Base-by-base conservation (phyloP, 1,140 invertebrate species). In the Sitodiplosis mosellana region DNA sequence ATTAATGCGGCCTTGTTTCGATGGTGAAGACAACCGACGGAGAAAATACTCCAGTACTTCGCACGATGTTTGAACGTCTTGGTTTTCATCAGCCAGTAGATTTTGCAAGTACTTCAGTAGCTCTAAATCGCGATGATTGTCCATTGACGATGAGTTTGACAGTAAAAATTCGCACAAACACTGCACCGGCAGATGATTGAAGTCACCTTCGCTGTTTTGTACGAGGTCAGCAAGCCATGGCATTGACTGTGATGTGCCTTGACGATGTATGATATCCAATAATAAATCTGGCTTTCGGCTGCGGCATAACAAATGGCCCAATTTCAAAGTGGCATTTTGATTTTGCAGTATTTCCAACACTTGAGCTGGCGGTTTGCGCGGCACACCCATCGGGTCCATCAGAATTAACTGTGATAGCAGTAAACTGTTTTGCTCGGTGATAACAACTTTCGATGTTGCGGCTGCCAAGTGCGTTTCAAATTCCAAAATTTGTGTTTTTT, bases 161-260 rank as follows among this genome's bases (percentile, higher is more conserved):
- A 94, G 73, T 19, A 96, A 69, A 66, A 95, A 96, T 66, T 96
- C 92, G 69, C 92, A 96, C 6, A 97, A 71, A 66, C 92, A 95
- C 57, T 95, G 91, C 19, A 96, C 89, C 0, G 92, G 92, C 8
- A 97, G 53, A 44, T 65, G 59, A 52, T 56, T 60, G 18, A 62
- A 62, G 42, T 63, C 64, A 60, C 75, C 72, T 57, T 93, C 88
- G 54, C 84, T 88, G 52, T 84, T 89, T 53, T 92, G 84, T 12
- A 98, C 87, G 27, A 98, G 67, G 61, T 94, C 89, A 12, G 90
- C 88, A 34, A 98, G 69, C 92, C 92, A 97, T 4, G 92, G 89
- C 89, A 97, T 94, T 18, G 91, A 87, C 51, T 88, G 85, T 17
- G 80, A 83, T 11, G 87, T 81, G 51, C 86, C 87, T 59, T 82